Conservation (phyloP, 2,113 vertebrate species). For the Saccopteryx leptura region DNA sequence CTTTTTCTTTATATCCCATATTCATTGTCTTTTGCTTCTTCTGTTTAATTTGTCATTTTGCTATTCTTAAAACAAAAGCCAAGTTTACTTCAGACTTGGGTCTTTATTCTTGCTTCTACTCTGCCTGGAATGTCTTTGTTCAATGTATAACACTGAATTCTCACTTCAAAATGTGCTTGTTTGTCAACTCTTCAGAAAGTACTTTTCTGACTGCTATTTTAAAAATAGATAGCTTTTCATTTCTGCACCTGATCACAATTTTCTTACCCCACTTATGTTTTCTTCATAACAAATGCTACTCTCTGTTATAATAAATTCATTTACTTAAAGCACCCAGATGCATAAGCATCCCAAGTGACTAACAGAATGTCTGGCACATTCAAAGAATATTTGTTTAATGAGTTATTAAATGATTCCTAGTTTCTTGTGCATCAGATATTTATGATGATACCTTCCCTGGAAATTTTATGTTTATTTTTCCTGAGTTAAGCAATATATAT, state of each 20-base stretch:
- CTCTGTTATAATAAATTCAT: neutral
- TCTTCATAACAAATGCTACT: neutral
- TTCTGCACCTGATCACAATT: neutral
- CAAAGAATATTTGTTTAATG: neutral
- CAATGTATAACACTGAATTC: neutral
- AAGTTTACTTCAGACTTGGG: neutral
- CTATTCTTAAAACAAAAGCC: neutral
- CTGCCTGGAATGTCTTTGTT: neutral
- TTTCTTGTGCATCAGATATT: neutral
- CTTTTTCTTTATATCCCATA: neutral
- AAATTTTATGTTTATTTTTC: constrained; percentile 45
- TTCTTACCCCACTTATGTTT: neutral
- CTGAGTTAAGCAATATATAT: constrained; percentile 42
- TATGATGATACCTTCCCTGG: neutral
- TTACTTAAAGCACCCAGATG: neutral
- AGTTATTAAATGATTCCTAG: constrained; percentile 13
- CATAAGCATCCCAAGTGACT: neutral
- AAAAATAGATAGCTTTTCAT: neutral
- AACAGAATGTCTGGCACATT: neutral
- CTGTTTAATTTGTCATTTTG: neutral
- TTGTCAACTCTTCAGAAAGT: neutral
- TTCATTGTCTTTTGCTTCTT: neutral
- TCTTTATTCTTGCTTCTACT: constrained; percentile 13
- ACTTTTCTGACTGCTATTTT: neutral
- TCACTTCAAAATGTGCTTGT: neutral